Evolutionary conservation across 2,797 vertebrate species (phyloP).

Genomic region (Choloepus didactylus): DNA sequence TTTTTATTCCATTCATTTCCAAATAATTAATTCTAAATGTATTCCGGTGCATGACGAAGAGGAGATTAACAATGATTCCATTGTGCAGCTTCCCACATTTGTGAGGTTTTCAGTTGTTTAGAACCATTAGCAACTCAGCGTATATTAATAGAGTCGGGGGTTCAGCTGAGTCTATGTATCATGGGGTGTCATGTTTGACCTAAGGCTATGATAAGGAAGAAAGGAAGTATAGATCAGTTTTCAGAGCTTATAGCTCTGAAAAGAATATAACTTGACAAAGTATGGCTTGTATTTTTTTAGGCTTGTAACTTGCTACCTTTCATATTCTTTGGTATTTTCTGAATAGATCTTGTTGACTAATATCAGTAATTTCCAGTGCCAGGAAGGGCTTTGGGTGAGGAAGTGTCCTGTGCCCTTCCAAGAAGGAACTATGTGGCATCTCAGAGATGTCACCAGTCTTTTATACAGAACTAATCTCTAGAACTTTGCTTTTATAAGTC

Average conservation of each 20-base stretch:
- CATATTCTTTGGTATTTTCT: background rate
- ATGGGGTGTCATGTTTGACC: background rate
- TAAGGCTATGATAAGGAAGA: background rate
- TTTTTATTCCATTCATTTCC: slow-evolving; percentile 41
- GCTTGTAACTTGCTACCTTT: background rate
- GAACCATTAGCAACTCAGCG: slow-evolving; percentile 7
- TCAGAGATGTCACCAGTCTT: background rate
- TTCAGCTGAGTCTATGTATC: background rate
- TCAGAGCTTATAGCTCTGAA: background rate
- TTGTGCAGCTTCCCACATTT: background rate
- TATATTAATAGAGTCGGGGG: background rate
- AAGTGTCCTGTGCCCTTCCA: background rate
- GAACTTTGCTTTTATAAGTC: slow-evolving; percentile 1
- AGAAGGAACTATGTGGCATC: slow-evolving; percentile 11
- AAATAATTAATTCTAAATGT: slow-evolving; percentile 11
- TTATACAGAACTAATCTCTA: background rate
- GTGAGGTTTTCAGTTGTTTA: slow-evolving; percentile 27
- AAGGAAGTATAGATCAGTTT: slow-evolving; percentile 19
- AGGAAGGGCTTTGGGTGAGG: slow-evolving; percentile 30
- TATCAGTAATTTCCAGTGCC: background rate
- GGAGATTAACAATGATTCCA: slow-evolving; percentile 25
- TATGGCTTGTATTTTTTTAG: slow-evolving; percentile 30
- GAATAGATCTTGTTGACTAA: background rate
- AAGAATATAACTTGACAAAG: slow-evolving; percentile 44
- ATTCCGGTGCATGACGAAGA: background rate